Base-by-base conservation (phyloP, 1,140 invertebrate genomes). In the Philotrypesis tridentata region DNA sequence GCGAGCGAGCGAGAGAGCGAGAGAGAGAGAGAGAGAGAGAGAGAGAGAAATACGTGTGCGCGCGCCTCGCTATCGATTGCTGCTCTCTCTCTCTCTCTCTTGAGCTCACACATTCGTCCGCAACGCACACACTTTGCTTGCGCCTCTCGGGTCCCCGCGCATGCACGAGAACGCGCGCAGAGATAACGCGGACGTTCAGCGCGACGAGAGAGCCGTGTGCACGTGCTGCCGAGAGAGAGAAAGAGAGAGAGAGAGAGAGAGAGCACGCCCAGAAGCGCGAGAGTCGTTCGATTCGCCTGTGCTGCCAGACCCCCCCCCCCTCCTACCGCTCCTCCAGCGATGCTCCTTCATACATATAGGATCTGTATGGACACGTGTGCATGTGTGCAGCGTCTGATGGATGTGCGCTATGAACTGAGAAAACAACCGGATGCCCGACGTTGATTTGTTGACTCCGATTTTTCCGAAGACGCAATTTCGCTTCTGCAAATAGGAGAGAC, bases 41-140 rank as follows among this genome's bases (percentile, higher is more conserved):
- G 48, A 55, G 48, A 21, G 21, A 21, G 21, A 55, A 17, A 0
- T 82, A 85, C 85, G 86, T 55, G 48, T n/a, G 48, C 21, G 48
- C 48, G 87, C 88, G 82, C 85, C 85, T 81, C 79, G 84, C 83
- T 91, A 91, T 91, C 89, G 90, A 91, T 91, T 86, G 73, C 85
- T 84, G 85, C 86, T 21, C 37, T 67, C 31, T 43, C 7, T 11
- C 40, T 40, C 37, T 0, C 37, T 40, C 37, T 40, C 14, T 43
- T 14, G 40, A 43, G 40, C 17, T 3, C n/a, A n/a, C n/a, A n/a
- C n/a, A n/a, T n/a, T n/a, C n/a, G n/a, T n/a, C n/a, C n/a, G n/a
- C n/a, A n/a, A n/a, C n/a, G n/a, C n/a, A n/a, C n/a, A n/a, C n/a
- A n/a, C n/a, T n/a, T n/a, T n/a, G n/a, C n/a, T n/a, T n/a, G n/a